Evolutionary conservation across 1,140 invertebrate species (phyloP), one percentile per base, ranked within the genome.

Genomic region (Zophobas atratus): DNA sequence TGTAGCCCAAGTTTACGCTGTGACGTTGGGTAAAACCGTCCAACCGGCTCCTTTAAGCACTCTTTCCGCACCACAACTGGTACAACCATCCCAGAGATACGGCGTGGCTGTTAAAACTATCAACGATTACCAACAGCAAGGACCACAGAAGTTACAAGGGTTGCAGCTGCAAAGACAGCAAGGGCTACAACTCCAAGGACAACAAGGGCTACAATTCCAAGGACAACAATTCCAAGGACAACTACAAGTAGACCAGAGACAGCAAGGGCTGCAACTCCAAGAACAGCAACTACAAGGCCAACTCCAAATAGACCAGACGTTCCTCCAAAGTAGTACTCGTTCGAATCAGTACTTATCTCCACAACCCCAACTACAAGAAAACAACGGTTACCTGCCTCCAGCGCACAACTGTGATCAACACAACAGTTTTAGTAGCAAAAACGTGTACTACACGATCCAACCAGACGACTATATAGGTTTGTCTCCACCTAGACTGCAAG

Each of bases 391-490:
- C 49, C 70, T 80, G 41, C 78, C 78, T 4, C 78, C 78, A 41
- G 51, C 8, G 3, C 55, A 71, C 5, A 39, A 71, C 63, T 77
- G 75, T 53, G 75, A 70, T 1, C 75, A 77, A 75, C 74, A 75
- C 33, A 38, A 49, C 36, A 32, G 38, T 55, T 75, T 56, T 43
- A 71, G 70, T 43, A 56, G 70, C 56, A 41, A 75, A 34, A 75
- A 77, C 43, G 53, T 6, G n/a, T 73, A 57, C 34, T 51, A 74
- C 39, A 20, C 70, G 0, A 76, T 67, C 39, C 56, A 63, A 48
- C 55, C 53, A 8, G 79, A 82, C 6, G 63, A 82, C 3, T 87
- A 90, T 78, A 53, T 88, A 34, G 88, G 89, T 39, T 85, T 88
- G 6, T 84, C 87, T 4, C 88, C 89, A 48, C 84, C 85, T 0